Evolutionary conservation across 2,888 invertebrate species (phyloP).

Genomic region (Serripes groenlandicus): DNA sequence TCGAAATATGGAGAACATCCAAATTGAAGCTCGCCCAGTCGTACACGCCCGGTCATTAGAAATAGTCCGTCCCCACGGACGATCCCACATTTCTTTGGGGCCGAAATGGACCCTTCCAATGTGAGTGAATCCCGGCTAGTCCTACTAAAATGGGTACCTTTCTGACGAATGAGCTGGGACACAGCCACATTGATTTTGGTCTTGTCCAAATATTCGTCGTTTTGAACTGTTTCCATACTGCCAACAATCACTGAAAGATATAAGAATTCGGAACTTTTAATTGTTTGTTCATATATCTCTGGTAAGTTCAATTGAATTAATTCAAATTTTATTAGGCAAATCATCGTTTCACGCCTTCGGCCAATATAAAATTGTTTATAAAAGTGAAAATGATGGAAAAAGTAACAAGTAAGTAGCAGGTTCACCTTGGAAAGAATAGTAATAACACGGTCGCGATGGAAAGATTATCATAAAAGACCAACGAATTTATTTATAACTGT

Average conservation of each 20-base stretch:
- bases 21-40: conserved; percentile 75
- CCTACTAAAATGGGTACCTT: conserved; percentile 57
- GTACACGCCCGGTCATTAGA: conserved; percentile 77
- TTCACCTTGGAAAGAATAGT: no score
- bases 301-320: no score
- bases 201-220: conserved; percentile 59
- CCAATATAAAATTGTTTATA: no score
- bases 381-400: no score
- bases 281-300: no score
- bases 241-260: conserved; percentile 77
- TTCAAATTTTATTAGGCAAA: no score
- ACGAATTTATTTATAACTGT: no score
- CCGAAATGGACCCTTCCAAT: conserved; percentile 72
- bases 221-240: conserved; percentile 68
- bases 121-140: conserved; percentile 49
- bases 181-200: conserved; percentile 74
- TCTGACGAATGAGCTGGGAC: conserved; percentile 75
- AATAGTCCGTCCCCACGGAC: conserved; percentile 73
- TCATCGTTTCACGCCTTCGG: no score
- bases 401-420: no score
- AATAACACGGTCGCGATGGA: no score
- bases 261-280: background rate
- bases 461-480: no score
- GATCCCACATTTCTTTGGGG: conserved; percentile 75
- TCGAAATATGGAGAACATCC: conserved; percentile 77